Base-by-base conservation (phyloP, 2,888 invertebrate genomes). In the Linyphia triangularis region DNA sequence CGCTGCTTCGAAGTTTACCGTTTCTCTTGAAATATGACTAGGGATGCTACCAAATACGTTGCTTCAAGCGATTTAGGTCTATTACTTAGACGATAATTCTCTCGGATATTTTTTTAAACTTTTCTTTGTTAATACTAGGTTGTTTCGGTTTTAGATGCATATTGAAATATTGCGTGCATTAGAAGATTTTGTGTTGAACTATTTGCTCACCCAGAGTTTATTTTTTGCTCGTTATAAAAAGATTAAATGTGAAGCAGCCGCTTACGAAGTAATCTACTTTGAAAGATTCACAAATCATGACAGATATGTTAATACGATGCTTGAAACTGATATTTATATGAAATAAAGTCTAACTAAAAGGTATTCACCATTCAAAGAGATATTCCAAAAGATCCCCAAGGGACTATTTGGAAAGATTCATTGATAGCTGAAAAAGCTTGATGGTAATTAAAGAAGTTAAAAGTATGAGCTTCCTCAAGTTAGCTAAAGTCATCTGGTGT, bases 31-130 rank as follows among this genome's bases (percentile, higher is more conserved):
- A 81, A 75, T 81, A 88, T 75, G 65, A 26, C 67, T 37, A 37
- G 57, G 33, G 67, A 67, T 30, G 73, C 67, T 61, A 40, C 16
- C 61, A 61, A 70, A 57, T 75, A 75, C 26, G 61, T 37, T 65
- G 78, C 70, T 72, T 51, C 22, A 6, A 61, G 79, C 79, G 65
- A 69, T 79, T 72, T 79, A 61, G 70, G 72, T 37, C 79, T 79
- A 79, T 86, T 86, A 79, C 79, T 57, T 63, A 79, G 69, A 37
- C 40, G 19, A 57, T 86, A 72, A 79, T 37, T 86, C 61, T 72
- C 65, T 22, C 72, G 70, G 28, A 28, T 51, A 43, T 22, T 51
- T 43, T 51, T 51, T 51, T 16, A 13, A n/a, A 19, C 33, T 51
- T 75, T 67, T 72, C 26, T 37, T 82, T 82, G 26, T n/a, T 40